Conservation (phyloP, 2,797 vertebrate species). For the Eulemur albifrons region DNA sequence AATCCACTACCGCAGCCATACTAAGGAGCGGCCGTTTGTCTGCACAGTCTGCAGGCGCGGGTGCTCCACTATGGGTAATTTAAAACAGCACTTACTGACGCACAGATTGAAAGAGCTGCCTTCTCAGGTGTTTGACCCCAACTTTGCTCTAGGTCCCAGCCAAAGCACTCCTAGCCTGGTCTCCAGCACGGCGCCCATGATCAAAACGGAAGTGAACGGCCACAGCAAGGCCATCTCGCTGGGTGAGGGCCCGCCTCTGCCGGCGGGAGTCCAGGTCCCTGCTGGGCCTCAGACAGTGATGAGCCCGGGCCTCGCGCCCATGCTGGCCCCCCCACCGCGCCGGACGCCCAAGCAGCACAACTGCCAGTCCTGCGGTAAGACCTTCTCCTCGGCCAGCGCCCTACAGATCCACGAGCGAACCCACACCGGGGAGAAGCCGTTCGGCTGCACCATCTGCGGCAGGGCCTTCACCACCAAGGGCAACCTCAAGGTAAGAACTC, state of each 20-base stretch:
- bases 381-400: slow-evolving; percentile 99
- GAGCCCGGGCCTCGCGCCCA: slow-evolving; percentile 94
- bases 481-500: slow-evolving; percentile 95
- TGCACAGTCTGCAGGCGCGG: slow-evolving; percentile 89
- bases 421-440: slow-evolving; percentile 99
- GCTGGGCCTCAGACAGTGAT: slow-evolving; percentile 91
- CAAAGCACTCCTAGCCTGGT: slow-evolving; percentile 93
- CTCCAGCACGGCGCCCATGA: slow-evolving; percentile 92
- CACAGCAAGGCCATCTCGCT: slow-evolving; percentile 93
- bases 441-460: slow-evolving; percentile 98
- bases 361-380: slow-evolving; percentile 99
- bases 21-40: slow-evolving; percentile 89
- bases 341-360: slow-evolving; percentile 99
- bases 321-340: slow-evolving; percentile 97
- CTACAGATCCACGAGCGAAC: slow-evolving; percentile 99
- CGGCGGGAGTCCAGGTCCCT: slow-evolving; percentile 92
- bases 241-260: slow-evolving; percentile 92
- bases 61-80: slow-evolving; percentile 90
- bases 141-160: slow-evolving; percentile 90
- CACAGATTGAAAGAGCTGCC: slow-evolving; percentile 88
- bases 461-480: slow-evolving; percentile 99
- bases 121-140: slow-evolving; percentile 88
- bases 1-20: slow-evolving; percentile 90
- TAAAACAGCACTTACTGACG: slow-evolving; percentile 90
- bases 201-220: slow-evolving; percentile 99